Base-by-base conservation (phyloP, 1,140 invertebrate genomes). In the Meloidogyne floridensis region DNA sequence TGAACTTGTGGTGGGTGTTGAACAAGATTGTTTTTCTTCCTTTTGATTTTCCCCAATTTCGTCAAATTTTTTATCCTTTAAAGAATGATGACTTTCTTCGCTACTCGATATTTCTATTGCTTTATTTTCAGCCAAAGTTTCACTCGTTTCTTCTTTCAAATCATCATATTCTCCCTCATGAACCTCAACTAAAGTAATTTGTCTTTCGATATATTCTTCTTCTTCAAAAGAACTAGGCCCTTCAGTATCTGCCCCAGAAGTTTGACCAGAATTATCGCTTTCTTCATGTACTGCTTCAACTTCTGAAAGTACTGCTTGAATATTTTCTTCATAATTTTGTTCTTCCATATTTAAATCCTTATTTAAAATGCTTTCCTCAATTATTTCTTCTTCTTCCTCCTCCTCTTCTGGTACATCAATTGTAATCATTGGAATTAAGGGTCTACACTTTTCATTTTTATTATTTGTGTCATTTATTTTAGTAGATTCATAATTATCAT, bases 181-280 rank as follows among this genome's bases (percentile, higher is more conserved):
- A 43, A 56, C 53, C 18, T 56, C 15, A 11, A 8, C 75, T 69
- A 51, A 18, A 56, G 18, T 77, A 56, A 8, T 43, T 2, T 77
- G 51, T 20, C 8, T 56, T 59, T 77, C 75, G 13, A 51, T 43
- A 42, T 56, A 15, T 59, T 43, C 18, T 69, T 56, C 47, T 1
- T 76, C 32, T 2, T 18, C 56, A 32, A 32, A 72, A 43, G 72
- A 72, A 20, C 47, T 51, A 56, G 53, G 75, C 0, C 18, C 56
- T 77, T 77, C 75, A 56, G 75, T 18, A 59, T 77, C 75, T 15
- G 75, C 75, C 11, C 53, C 53, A 65, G 75, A 77, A 20, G 75
- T 77, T 77, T 56, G 15, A 5, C 75, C 56, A 1, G 75, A 77
- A n/a, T 32, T 11, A 54, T 77, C 56, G 15, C 42, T 59, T 77